Conservation (phyloP, 2,113 vertebrate genomes). For the Fukomys damarensis region DNA sequence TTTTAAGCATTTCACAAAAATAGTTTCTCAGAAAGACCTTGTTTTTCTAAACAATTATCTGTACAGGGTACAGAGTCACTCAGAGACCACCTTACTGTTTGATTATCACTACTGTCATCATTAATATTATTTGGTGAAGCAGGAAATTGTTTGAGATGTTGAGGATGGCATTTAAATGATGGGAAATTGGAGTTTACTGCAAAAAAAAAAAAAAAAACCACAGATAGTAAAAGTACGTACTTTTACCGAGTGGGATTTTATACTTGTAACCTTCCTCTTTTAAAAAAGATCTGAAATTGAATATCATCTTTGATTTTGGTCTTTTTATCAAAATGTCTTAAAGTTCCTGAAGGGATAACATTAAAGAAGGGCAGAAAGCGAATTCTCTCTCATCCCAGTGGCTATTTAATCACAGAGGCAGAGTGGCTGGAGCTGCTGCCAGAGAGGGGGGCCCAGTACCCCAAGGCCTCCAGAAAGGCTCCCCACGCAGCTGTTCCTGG, state of each 20-base stretch:
- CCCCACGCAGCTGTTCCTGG: accelerated
- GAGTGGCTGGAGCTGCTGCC: not conserved
- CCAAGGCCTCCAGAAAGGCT: not conserved
- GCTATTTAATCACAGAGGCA: not conserved
- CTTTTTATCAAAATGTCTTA: constrained; percentile 55
- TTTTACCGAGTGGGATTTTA: not conserved
- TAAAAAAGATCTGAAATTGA: constrained; percentile 52
- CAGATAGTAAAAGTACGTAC: not conserved
- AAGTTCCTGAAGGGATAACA: not conserved
- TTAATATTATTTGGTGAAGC: not conserved
- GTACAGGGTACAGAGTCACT: constrained; percentile 69
- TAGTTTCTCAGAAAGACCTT: constrained; percentile 67
- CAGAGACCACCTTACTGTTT: constrained; percentile 38
- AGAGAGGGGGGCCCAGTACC: too few relatives aligned
- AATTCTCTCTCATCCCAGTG: not conserved
- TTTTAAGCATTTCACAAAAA: constrained; percentile 49
- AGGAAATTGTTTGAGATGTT: not conserved
- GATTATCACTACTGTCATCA: not conserved
- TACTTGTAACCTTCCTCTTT: constrained; percentile 4
- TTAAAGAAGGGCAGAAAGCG: constrained; percentile 15
- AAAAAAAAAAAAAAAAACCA: constrained; percentile 46
- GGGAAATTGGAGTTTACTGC: constrained; percentile 60
- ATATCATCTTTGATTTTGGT: constrained; percentile 57
- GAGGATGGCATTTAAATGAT: constrained; percentile 60
- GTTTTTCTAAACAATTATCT: constrained; percentile 76